These are phyloP conservation scores for Montipora capitata DNA, from an alignment of 92 coral and sea anemone species.

Conservation along the genomic window DNA sequence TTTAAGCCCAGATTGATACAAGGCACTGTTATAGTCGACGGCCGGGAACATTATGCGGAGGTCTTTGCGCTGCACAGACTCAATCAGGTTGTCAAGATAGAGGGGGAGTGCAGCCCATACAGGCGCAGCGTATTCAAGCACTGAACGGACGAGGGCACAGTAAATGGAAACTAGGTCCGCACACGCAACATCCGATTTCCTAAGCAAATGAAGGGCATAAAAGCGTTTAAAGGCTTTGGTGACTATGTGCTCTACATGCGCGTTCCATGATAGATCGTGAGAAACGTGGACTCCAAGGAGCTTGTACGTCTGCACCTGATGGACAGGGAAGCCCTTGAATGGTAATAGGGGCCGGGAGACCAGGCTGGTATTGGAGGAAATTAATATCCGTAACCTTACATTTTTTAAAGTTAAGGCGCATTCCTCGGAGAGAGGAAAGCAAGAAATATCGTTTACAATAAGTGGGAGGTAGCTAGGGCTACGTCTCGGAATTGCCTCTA, in stretches of 20 bases:
- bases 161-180: conserved; percentile 9
- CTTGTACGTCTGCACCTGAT: conserved; percentile 12
- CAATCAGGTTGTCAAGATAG: conserved; percentile 17
- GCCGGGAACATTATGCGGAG: conserved; percentile 30
- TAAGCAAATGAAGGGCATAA: conserved; percentile 7
- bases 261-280: conserved; percentile 29
- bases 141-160: conserved; percentile 22
- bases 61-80: conserved; percentile 27
- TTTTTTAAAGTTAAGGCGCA: conserved; percentile 38
- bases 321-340: conserved; percentile 1
- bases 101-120: conserved; percentile 39
- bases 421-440: conserved; percentile 14
- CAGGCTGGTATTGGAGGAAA: conserved; percentile 33
- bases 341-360: conserved; percentile 9
- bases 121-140: conserved; percentile 24
- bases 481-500: conserved; percentile 21
- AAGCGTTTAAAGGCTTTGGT: conserved; percentile 18
- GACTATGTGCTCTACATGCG: conserved; percentile 19
- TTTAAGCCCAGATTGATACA: conserved; percentile 1
- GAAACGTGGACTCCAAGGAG: conserved; percentile 23
- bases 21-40: conserved; percentile 12
- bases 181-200: conserved; percentile 14
- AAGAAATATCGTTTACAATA: conserved; percentile 23
- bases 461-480: conserved; percentile 16
- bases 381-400: conserved; percentile 24